Evolutionary conservation across 2,888 invertebrate species (phyloP), one percentile per base, ranked within the genome.

Genomic region (Cheiracanthium punctorium): DNA sequence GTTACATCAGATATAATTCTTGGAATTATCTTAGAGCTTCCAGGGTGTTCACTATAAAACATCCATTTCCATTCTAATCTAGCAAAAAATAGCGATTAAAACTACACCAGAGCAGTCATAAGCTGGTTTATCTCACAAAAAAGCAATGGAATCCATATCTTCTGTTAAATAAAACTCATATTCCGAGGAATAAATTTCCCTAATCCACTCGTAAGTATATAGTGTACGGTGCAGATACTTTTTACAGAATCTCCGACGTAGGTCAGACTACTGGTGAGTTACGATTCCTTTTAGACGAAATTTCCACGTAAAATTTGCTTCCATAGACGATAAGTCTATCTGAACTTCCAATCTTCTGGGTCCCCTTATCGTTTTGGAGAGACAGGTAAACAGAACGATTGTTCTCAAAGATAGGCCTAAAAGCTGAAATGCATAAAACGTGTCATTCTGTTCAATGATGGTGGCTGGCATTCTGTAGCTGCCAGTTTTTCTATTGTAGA

Each of bases 361-460:
- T 48, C 17, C 17, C 43, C 10, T 48, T 48, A 48, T 48, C 43
- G 43, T 48, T 17, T n/a, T 17, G 43, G 17, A 7, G 43, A 7
- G 10, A 17, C 17, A 48, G 43, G 43, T 48, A 48, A 48, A 48
- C 43, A 48, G 43, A 48, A 48, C 43, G 43, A 48, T 48, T 48
- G 43, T 48, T 48, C 43, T 48, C 10, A 2, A 17, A 10, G 43
- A 48, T 48, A 48, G 8, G 43, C 2, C 43, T 37, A 48, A 48
- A 48, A 48, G 43, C 43, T 48, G 43, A 48, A 48, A 48, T 48
- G 43, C 43, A 48, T 48, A 48, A 48, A 48, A 48, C 43, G 43
- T 48, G 43, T 48, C 43, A 17, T 48, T 48, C 17, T 48, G 10
- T 17, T 48, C 17, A 2, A 48, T 48, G 43, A 48, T 7, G 43